Base-by-base conservation (phyloP, 1,140 invertebrate species). In the Kradibia gibbosae region DNA sequence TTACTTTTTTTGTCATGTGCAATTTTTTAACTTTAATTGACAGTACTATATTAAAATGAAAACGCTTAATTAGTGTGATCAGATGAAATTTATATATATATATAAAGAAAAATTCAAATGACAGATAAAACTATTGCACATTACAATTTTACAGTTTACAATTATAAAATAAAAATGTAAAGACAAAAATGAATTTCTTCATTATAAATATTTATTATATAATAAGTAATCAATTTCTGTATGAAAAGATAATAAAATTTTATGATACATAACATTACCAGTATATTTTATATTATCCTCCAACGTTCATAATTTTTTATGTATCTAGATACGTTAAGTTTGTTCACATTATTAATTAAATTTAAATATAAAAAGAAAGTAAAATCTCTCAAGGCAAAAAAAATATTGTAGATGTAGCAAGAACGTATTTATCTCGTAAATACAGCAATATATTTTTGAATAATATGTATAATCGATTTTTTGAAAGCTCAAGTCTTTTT, bases 261-360 rank as follows among this genome's bases (percentile, higher is more conserved):
- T 71, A 0, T 34, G 3, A 75, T 70, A 36, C 45, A 70, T 55
- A 81, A 75, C 36, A 75, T 48, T 34, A 75, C 50, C 67, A 80
- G 60, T 81, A 75, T 55, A 50, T 45, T 60, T 39, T 80, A 15
- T 74, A 60, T 28, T 39, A 34, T 50, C 45, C 67, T 28, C 13
- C 67, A 81, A 75, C 72, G 55, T 75, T 57, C 79, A 81, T 75
- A 75, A 81, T 81, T 81, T 81, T 81, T 81, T 75, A 75, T 81
- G 67, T 31, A 55, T 57, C 48, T 75, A 45, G 22, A 42, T 78
- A n/a, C 28, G n/a, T 78, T 57, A 75, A 36, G 20, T 57, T 45
- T 42, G 45, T 76, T 55, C 10, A 28, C 15, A 48, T 45, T 4
- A 50, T 67, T 36, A 78, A 36, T 31, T 70, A 25, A 70, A 53